Conservation (phyloP, 1,140 invertebrate genomes). For the Hypothenemus hampei region DNA sequence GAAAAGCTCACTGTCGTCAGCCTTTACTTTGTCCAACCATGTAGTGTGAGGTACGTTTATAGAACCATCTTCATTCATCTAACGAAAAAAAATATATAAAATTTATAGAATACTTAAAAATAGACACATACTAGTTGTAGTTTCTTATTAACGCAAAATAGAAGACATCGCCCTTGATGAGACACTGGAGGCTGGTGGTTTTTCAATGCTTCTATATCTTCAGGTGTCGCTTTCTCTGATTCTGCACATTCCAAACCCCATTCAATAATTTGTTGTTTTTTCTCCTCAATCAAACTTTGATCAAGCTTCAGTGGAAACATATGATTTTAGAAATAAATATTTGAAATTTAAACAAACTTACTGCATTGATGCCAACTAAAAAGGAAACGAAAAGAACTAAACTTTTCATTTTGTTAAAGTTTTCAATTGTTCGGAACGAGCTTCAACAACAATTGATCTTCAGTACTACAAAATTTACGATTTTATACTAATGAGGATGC, state of each 20-base stretch:
- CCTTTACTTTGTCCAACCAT: slow-evolving; percentile 7
- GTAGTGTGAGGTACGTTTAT: background rate
- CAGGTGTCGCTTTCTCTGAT: slow-evolving; percentile 9
- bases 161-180: slow-evolving; percentile 8
- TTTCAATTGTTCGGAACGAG: too few relatives aligned
- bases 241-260: slow-evolving; percentile 3
- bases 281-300: background rate
- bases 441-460: background rate
- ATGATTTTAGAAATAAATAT: background rate
- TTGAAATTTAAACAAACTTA: slow-evolving; percentile 1
- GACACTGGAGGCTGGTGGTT: slow-evolving; percentile 7
- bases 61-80: slow-evolving; percentile 11
- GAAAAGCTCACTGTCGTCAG: background rate
- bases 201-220: slow-evolving; percentile 3
- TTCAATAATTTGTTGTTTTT: background rate
- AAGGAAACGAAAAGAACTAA: background rate
- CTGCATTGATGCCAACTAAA: background rate
- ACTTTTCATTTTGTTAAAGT: slow-evolving; percentile 4
- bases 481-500: background rate
- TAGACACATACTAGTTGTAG: slow-evolving; percentile 7
- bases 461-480: too few relatives aligned
- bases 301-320: slow-evolving; percentile 4
- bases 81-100: background rate
- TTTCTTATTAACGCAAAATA: slow-evolving; percentile 15
- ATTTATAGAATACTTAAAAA: too few relatives aligned